These are phyloP conservation scores for Peromyscus aztecus DNA, from an alignment of 2,797 vertebrate genomes.

Conservation along the genomic window DNA sequence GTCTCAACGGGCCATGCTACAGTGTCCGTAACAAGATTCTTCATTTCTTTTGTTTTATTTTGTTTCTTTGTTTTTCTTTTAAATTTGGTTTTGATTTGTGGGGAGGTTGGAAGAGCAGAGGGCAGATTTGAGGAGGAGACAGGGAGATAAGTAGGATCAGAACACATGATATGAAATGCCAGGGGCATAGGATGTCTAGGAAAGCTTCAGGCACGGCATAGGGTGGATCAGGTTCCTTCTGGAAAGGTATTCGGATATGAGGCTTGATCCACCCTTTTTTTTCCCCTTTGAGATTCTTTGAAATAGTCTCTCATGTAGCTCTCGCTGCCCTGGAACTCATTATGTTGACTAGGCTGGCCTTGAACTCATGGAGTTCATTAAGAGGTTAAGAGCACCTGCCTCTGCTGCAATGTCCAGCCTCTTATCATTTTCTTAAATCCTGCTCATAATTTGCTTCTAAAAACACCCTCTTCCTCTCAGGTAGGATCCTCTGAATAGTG, in stretches of 20 bases:
- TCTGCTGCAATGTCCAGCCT: background rate
- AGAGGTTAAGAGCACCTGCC: background rate
- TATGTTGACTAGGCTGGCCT: background rate
- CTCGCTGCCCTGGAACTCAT: background rate
- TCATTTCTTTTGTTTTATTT: background rate
- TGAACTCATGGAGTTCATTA: background rate
- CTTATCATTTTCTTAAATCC: background rate
- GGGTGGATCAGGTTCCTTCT: slow-evolving; percentile 3
- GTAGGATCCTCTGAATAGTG: background rate
- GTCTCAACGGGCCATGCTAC: background rate
- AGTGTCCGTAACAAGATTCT: background rate
- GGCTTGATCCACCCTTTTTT: background rate
- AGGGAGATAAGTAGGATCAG: background rate
- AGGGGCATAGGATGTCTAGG: background rate
- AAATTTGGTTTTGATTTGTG: background rate
- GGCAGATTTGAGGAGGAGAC: background rate
- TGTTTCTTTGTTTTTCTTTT: background rate
- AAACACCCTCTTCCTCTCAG: background rate
- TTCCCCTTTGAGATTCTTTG: background rate
- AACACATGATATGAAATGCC: background rate
- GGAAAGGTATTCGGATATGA: background rate
- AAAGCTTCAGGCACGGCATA: background rate
- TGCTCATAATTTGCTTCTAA: background rate
- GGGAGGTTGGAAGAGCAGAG: background rate
- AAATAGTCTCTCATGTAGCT: background rate